A percentile compares a stretch with the other conserved stretches of the same genome.
These are phyloP conservation scores for Eupeodes luniger DNA, from an alignment of 2,888 invertebrate species.

Conservation along the genomic window DNA sequence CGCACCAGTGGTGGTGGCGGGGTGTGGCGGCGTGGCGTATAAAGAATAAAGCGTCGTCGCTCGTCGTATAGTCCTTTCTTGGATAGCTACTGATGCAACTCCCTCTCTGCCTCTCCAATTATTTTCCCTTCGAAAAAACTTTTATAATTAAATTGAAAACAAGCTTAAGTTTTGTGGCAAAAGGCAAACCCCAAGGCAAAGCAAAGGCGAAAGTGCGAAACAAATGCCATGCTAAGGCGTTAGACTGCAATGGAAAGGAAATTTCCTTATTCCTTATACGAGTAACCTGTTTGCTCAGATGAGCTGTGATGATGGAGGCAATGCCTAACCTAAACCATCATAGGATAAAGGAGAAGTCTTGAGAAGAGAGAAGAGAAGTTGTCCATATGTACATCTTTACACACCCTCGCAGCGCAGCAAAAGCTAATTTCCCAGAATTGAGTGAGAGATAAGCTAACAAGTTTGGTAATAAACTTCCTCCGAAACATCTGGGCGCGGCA, in stretches of 20 bases:
- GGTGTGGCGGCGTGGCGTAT: not conserved
- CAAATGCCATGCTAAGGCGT: conserved; percentile 59
- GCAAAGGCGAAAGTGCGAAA: conserved; percentile 38
- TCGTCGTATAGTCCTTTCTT: not conserved
- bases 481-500: conserved; percentile 66
- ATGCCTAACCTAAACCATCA: not conserved
- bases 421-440: conserved; percentile 70
- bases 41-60: not conserved
- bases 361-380: conserved; percentile 19
- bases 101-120: conserved; percentile 1
- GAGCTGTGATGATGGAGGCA: conserved; percentile 29
- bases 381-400: not conserved
- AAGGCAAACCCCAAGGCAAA: conserved; percentile 28
- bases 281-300: conserved; percentile 53
- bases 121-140: conserved; percentile 43
- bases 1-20: too few relatives aligned
- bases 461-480: conserved; percentile 74
- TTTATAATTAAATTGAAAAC: conserved; percentile 74
- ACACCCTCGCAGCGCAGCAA: conserved; percentile 33
- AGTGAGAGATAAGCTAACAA: conserved; percentile 74
- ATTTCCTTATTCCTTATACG: conserved; percentile 17
- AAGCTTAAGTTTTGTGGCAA: conserved; percentile 62
- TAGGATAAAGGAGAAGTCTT: conserved; percentile 17
- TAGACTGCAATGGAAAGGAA: conserved; percentile 56
- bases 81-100: conserved; percentile 6